phyloP scores from a whole-genome alignment of 2,113 vertebrate genomes.

The Rhabdomys dilectus region DNA sequence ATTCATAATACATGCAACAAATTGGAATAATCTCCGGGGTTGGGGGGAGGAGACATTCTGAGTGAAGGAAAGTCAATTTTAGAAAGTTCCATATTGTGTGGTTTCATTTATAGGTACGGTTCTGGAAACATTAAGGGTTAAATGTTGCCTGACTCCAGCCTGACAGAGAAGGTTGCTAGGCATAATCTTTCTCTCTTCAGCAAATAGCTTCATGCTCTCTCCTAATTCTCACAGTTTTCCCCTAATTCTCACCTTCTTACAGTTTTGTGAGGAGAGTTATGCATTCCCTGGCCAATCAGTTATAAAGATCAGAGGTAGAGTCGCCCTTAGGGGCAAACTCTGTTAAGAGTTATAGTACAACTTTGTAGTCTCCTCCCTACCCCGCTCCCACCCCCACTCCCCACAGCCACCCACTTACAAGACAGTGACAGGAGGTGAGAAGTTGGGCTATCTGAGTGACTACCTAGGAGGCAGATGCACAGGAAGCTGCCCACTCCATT shows the following conservation, averaged over 20 bases:
- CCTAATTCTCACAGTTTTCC: not conserved
- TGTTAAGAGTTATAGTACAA: not conserved
- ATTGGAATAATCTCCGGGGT: not conserved
- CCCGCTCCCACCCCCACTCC: accelerated
- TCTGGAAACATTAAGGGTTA: not conserved
- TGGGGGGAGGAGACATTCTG: too few relatives aligned
- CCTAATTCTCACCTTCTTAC: not conserved
- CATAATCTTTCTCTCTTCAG: not conserved
- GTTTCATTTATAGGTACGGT: not conserved
- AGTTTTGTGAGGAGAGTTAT: not conserved
- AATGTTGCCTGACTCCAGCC: not conserved
- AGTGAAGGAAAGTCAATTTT: not conserved
- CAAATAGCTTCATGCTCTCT: not conserved
- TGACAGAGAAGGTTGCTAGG: not conserved
- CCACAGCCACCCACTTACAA: not conserved
- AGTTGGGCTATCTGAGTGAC: not conserved
- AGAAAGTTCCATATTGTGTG: not conserved
- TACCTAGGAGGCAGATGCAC: not conserved
- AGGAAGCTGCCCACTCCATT: not conserved
- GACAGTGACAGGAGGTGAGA: not conserved
- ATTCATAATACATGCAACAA: not conserved
- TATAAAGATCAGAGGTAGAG: not conserved
- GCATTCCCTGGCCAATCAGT: not conserved
- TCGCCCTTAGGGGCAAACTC: not conserved
- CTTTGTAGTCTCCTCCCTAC: not conserved